Conservation (phyloP, 2,888 invertebrate genomes). For the Polymixis flavicincta region DNA sequence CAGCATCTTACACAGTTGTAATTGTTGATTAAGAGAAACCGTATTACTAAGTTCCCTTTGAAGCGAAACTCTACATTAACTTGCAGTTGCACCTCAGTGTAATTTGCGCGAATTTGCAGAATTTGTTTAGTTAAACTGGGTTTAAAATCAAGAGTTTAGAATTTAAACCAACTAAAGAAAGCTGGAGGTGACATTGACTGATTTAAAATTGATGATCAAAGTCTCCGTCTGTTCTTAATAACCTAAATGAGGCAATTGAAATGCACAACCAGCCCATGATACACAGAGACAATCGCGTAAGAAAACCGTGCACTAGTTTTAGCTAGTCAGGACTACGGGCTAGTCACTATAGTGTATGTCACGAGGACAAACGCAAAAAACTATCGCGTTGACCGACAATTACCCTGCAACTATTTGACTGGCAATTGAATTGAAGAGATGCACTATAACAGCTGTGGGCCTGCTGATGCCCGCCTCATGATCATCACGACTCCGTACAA, state of each 20-base stretch:
- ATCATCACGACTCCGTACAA: conserved; percentile 67
- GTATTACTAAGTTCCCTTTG: conserved; percentile 17
- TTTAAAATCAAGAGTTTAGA: background rate
- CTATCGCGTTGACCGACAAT: conserved; percentile 36
- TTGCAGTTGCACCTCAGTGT: background rate
- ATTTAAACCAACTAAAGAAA: background rate
- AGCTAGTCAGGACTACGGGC: background rate
- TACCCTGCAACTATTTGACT: conserved; percentile 48
- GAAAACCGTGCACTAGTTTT: background rate
- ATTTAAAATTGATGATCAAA: background rate
- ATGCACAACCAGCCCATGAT: background rate
- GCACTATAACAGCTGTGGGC: conserved; percentile 36
- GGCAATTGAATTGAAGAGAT: conserved; percentile 51
- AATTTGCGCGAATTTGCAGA: background rate
- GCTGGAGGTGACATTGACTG: background rate
- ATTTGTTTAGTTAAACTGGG: background rate
- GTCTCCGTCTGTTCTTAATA: background rate
- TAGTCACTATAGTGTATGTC: conserved; percentile 14
- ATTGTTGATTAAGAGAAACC: conserved; percentile 20
- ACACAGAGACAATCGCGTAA: background rate
- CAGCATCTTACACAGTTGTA: conserved; percentile 31
- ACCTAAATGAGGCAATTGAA: background rate
- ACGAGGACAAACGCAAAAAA: conserved; percentile 40
- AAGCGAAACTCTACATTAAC: conserved; percentile 10
- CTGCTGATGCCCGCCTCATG: conserved; percentile 53